These are phyloP conservation scores for Yponomeuta evonymella DNA, from an alignment of 2,888 invertebrate species.

Conservation along the genomic window DNA sequence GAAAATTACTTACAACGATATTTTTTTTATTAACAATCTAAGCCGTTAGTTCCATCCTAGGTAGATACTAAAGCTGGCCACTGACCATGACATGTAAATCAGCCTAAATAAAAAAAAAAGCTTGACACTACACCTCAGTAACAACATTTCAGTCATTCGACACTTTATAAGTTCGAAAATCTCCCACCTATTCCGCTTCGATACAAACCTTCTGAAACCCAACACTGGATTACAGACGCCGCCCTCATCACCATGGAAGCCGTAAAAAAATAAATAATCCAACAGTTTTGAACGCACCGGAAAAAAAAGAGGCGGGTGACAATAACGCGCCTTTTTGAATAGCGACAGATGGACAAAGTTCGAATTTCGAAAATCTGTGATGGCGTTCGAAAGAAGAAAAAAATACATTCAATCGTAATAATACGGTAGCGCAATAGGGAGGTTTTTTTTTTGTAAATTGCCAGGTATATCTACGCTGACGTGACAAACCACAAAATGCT, in stretches of 20 bases:
- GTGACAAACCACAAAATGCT: slow-evolving; percentile 33
- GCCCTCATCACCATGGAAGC: slow-evolving; percentile 29
- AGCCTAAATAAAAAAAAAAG: neutral
- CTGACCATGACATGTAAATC: neutral
- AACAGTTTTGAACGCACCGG: slow-evolving; percentile 17
- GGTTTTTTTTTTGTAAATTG: slow-evolving; percentile 22
- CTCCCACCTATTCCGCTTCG: slow-evolving; percentile 26
- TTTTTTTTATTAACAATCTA: no score
- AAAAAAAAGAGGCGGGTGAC: slow-evolving; percentile 31
- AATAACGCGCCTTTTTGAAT: slow-evolving; percentile 51
- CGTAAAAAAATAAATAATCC: slow-evolving; percentile 30
- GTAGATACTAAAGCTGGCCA: no score
- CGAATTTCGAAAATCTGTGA: slow-evolving; percentile 54
- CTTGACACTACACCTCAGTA: slow-evolving; percentile 16
- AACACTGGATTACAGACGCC: slow-evolving; percentile 32
- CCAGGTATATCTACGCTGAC: slow-evolving; percentile 31
- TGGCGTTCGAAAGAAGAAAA: slow-evolving; percentile 39
- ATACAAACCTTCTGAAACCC: slow-evolving; percentile 28
- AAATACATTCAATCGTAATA: slow-evolving; percentile 31
- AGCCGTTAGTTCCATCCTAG: no score
- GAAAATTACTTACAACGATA: no score
- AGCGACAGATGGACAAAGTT: slow-evolving; percentile 64
- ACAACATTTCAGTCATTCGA: slow-evolving; percentile 24
- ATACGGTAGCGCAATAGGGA: slow-evolving; percentile 32
- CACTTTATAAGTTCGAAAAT: slow-evolving; percentile 25